Conservation (phyloP, 1,140 invertebrate species). For the Limonius californicus region DNA sequence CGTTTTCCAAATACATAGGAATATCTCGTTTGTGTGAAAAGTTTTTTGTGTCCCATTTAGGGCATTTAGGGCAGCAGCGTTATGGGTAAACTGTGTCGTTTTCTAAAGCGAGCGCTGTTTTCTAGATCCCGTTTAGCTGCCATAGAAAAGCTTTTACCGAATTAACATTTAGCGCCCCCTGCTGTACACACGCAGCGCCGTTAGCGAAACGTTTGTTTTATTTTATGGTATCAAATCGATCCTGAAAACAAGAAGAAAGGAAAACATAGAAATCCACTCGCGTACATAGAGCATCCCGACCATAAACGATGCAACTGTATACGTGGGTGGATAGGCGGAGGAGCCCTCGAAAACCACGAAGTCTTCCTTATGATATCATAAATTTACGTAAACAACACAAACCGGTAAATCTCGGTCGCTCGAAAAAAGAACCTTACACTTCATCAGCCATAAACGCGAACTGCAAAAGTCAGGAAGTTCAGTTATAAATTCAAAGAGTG, state of each 20-base stretch:
- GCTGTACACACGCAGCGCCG: slow-evolving; percentile 16
- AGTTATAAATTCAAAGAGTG: slow-evolving; percentile 6
- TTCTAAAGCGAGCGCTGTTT: slow-evolving; percentile 28
- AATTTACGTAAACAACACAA: too few relatives aligned
- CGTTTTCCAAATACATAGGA: slow-evolving; percentile 19
- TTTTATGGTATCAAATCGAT: slow-evolving; percentile 24
- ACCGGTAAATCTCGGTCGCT: too few relatives aligned
- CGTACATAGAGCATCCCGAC: neutral
- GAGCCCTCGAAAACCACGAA: too few relatives aligned
- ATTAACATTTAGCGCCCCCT: slow-evolving; percentile 32
- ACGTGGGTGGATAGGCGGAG: too few relatives aligned
- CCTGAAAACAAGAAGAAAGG: slow-evolving; percentile 10
- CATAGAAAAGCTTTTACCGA: slow-evolving; percentile 36
- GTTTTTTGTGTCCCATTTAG: slow-evolving; percentile 30
- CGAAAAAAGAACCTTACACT: too few relatives aligned
- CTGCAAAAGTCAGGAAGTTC: neutral
- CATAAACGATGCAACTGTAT: too few relatives aligned
- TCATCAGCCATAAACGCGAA: too few relatives aligned
- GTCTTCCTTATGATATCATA: too few relatives aligned
- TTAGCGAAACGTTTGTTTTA: slow-evolving; percentile 15
- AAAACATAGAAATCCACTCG: slow-evolving; percentile 10
- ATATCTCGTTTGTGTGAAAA: slow-evolving; percentile 29
- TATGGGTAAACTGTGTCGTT: slow-evolving; percentile 26
- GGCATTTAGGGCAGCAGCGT: slow-evolving; percentile 18
- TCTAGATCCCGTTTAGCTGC: slow-evolving; percentile 32